phyloP scores from a whole-genome alignment of 2,113 vertebrate genomes.

The Prionailurus viverrinus region DNA sequence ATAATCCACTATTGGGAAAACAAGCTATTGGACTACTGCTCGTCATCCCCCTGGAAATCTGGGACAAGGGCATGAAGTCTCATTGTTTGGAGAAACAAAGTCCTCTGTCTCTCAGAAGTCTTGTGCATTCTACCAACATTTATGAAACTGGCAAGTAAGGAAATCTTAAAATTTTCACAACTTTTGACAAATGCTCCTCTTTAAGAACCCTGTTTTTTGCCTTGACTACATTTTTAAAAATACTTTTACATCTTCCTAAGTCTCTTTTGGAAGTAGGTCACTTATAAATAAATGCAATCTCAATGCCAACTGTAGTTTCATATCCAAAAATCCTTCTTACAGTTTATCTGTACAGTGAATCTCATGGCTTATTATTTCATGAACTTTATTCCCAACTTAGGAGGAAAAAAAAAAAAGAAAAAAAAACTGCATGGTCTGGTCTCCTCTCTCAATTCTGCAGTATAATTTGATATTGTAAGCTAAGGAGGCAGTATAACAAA shows the following conservation, averaged over 20 bases:
- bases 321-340: not conserved
- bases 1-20: not conserved
- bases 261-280: conserved; percentile 3
- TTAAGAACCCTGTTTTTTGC: not conserved
- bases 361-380: not conserved
- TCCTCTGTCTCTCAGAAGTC: not conserved
- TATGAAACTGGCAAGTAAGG: not conserved
- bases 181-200: not conserved
- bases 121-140: not conserved
- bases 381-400: not conserved
- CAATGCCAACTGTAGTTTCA: not conserved
- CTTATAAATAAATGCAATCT: conserved; percentile 39
- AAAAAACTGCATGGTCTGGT: not conserved
- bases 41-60: not conserved
- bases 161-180: not conserved
- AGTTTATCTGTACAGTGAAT: not conserved
- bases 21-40: rapidly evolving
- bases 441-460: not conserved
- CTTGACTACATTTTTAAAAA: not conserved
- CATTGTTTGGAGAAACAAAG: not conserved
- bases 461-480: not conserved
- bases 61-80: not conserved
- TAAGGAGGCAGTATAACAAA: not conserved
- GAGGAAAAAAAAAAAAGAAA: rapidly evolving
- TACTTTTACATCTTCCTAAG: not conserved